Conservation (phyloP, 2,888 invertebrate genomes). For the Slavum lentiscoides region DNA sequence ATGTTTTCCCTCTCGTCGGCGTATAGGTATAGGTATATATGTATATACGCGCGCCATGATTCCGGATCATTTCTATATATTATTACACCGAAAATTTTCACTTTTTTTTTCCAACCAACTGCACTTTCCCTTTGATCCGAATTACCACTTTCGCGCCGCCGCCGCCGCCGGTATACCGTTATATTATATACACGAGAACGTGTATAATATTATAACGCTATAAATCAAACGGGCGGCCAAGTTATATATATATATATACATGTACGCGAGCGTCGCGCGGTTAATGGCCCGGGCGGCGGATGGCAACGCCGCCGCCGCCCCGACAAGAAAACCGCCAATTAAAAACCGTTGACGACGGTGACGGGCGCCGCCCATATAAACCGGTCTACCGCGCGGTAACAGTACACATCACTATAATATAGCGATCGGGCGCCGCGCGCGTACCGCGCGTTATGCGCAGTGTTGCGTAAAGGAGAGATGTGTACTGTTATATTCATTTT, state of each 20-base stretch:
- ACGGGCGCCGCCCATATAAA: conserved; percentile 36
- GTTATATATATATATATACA: background rate
- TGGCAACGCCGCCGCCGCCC: conserved; percentile 11
- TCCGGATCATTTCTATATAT: conserved; percentile 18
- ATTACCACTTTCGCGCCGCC: conserved; percentile 48
- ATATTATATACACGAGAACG: conserved; percentile 2
- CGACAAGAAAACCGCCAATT: conserved; percentile 48
- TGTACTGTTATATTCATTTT: too few relatives aligned
- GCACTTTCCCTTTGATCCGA: conserved; percentile 51
- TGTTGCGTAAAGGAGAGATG: conserved; percentile 26
- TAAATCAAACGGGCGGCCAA: conserved; percentile 25
- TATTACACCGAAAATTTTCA: conserved; percentile 39
- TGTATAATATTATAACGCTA: background rate
- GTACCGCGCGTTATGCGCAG: background rate
- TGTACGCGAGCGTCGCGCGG: background rate
- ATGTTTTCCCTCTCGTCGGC: conserved; percentile 25
- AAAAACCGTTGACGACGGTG: conserved; percentile 4
- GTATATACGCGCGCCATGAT: background rate
- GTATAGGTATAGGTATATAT: too few relatives aligned
- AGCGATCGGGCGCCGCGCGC: background rate
- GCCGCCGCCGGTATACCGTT: conserved; percentile 6
- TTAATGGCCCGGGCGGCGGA: conserved; percentile 24
- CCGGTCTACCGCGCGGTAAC: conserved; percentile 24
- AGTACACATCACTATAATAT: too few relatives aligned
- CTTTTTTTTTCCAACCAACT: conserved; percentile 24